These are phyloP conservation scores for Parauchenoglanis punctatus DNA, from an alignment of 2,797 vertebrate genomes.

Conservation along the genomic window DNA sequence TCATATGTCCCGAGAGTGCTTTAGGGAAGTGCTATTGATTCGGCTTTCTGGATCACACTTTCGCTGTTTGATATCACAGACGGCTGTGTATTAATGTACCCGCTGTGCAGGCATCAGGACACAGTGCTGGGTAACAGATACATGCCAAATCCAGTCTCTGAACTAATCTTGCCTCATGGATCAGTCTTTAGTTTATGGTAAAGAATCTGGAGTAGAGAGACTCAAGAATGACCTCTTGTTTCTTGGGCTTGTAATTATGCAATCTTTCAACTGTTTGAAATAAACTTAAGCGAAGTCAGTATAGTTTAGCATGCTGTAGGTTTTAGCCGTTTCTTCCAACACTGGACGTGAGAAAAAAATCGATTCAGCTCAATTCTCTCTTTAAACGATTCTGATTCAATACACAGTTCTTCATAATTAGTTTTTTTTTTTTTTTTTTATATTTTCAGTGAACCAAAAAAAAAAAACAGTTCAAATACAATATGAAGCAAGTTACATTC, in stretches of 20 bases:
- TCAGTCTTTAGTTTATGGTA: not conserved
- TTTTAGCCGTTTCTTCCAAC: not conserved
- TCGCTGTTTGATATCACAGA: constrained; percentile 43
- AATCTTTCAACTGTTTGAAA: not conserved
- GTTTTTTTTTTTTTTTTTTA: not conserved
- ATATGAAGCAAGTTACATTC: not conserved
- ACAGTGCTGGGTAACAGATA: constrained; percentile 17
- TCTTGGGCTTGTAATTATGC: not conserved
- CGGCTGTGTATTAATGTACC: constrained; percentile 40
- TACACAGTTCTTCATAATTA: not conserved
- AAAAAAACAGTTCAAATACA: not conserved
- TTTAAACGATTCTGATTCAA: not conserved
- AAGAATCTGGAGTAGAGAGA: not conserved
- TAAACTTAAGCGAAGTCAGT: not conserved
- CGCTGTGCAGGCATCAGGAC: constrained; percentile 4
- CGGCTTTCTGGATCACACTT: constrained; percentile 31
- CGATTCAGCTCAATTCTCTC: not conserved
- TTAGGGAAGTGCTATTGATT: constrained; percentile 54
- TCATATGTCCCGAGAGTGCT: constrained; percentile 48
- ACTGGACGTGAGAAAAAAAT: not conserved
- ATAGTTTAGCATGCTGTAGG: not conserved
- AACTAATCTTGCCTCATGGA: constrained; percentile 1
- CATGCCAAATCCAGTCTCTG: constrained; percentile 15
- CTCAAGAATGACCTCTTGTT: not conserved
- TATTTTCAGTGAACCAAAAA: not conserved